Conservation (phyloP, 2,797 vertebrate species). For the Amblyopsis hoosieri region DNA sequence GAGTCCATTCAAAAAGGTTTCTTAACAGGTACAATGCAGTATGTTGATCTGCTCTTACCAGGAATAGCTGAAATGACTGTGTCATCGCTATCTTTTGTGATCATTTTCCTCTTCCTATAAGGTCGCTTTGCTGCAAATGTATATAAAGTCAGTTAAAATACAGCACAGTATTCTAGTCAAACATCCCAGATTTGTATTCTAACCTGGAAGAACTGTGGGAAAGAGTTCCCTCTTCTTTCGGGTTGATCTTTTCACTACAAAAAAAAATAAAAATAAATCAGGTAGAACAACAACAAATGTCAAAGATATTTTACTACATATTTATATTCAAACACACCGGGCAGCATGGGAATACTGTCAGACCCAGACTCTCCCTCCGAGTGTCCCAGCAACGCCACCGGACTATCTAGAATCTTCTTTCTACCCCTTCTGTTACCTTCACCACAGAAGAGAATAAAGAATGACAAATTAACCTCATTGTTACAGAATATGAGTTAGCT, state of each 20-base stretch:
- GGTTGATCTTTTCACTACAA: conserved; percentile 46
- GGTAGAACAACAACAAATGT: background rate
- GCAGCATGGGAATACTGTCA: conserved; percentile 24
- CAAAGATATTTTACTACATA: background rate
- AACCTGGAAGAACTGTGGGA: conserved; percentile 20
- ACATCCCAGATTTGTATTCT: conserved; percentile 3
- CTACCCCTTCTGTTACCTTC: conserved; percentile 47
- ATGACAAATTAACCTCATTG: background rate
- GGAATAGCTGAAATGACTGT: conserved; percentile 25
- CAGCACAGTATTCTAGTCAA: background rate
- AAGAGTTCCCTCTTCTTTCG: conserved; percentile 41
- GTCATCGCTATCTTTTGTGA: conserved; percentile 31
- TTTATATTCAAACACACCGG: background rate
- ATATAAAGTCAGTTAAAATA: background rate
- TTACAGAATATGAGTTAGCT: background rate
- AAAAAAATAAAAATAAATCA: background rate
- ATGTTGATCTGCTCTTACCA: conserved; percentile 27
- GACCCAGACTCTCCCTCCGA: conserved; percentile 37
- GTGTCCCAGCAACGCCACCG: conserved; percentile 9
- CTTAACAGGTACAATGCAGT: background rate
- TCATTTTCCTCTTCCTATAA: conserved; percentile 42
- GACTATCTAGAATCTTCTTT: conserved; percentile 31
- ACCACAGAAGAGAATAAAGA: background rate
- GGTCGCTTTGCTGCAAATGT: conserved; percentile 30
- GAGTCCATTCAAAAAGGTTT: background rate